Percentiles rank a stretch among this genome's conserved stretches.
These are phyloP conservation scores for Congeria kusceri DNA, from an alignment of 2,888 invertebrate species.

Conservation along the genomic window DNA sequence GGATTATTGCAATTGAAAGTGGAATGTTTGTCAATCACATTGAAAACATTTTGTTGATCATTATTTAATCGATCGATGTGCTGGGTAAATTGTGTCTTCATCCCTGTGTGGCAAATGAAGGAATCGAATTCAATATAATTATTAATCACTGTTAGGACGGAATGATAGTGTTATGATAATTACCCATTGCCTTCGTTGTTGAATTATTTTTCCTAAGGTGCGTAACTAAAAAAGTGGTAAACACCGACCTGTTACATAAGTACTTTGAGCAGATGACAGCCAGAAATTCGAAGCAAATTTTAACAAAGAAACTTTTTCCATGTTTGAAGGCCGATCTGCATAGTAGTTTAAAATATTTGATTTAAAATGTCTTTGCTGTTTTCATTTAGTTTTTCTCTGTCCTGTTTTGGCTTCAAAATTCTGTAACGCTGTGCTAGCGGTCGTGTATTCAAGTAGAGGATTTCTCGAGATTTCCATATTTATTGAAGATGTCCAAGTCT, in stretches of 20 bases:
- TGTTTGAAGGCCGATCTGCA: conserved; percentile 17
- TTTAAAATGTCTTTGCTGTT: conserved; percentile 26
- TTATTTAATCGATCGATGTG: conserved; percentile 23
- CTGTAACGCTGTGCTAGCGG: conserved; percentile 5
- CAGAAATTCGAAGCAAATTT: conserved; percentile 29
- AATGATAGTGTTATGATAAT: conserved; percentile 35
- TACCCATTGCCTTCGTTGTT: conserved; percentile 15
- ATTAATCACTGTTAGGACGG: conserved; percentile 27
- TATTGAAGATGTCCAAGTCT: conserved; percentile 26
- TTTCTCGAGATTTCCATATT: conserved; percentile 12
- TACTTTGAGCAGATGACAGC: background rate
- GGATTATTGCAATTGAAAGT: background rate
- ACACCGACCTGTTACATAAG: background rate
- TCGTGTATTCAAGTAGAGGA: conserved; percentile 24
- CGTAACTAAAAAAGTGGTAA: conserved; percentile 18
- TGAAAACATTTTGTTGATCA: conserved; percentile 39
- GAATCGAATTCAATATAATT: conserved; percentile 41
- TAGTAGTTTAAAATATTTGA: conserved; percentile 29
- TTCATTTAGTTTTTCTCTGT: background rate
- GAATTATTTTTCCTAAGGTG: conserved; percentile 10
- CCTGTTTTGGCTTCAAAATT: conserved; percentile 16
- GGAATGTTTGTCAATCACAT: conserved; percentile 27
- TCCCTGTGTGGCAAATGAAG: conserved; percentile 39
- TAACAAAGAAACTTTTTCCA: conserved; percentile 24
- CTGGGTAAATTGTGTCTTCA: conserved; percentile 25